These are phyloP conservation scores for Clarias pachynema DNA, from an alignment of 2,797 vertebrate genomes.

Conservation along the genomic window DNA sequence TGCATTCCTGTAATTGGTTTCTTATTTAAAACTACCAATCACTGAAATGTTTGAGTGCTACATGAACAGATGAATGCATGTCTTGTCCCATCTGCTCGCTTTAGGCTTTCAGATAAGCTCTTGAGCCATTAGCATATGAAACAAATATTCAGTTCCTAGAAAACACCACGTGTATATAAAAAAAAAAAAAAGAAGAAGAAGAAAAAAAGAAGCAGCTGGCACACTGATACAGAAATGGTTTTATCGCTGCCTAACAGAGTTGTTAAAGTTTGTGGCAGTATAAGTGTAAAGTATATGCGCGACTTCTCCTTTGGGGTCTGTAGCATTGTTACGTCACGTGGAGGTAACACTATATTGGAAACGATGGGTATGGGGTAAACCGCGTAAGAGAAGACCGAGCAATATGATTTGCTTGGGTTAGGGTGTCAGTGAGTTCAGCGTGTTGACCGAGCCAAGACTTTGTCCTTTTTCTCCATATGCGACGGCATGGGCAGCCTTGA, in stretches of 20 bases:
- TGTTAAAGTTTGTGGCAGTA: not conserved
- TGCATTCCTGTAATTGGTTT: conserved; percentile 24
- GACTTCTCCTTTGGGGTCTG: not conserved
- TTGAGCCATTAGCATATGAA: conserved; percentile 5
- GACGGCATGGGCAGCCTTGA: conserved; percentile 34
- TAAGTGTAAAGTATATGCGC: not conserved
- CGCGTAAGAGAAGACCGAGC: not conserved
- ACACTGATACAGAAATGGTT: no score
- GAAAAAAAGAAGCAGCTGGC: no score
- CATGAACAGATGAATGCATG: conserved; percentile 16
- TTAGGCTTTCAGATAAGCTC: not conserved
- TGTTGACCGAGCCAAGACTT: conserved; percentile 43
- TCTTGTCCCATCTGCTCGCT: conserved; percentile 27
- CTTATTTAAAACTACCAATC: conserved; percentile 16
- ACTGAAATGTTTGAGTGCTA: conserved; percentile 10
- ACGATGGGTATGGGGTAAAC: conserved; percentile 18
- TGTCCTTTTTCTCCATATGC: conserved; percentile 48
- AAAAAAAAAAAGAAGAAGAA: not conserved
- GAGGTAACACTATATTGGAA: conserved; percentile 30
- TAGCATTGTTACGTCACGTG: not conserved
- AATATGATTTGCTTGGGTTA: conserved; percentile 40
- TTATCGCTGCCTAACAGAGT: not conserved
- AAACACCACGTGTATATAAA: not conserved
- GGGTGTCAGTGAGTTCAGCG: conserved; percentile 30
- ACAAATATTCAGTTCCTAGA: conserved; percentile 14